Conservation (phyloP, 1,140 invertebrate genomes). For the Aphis gossypii region DNA sequence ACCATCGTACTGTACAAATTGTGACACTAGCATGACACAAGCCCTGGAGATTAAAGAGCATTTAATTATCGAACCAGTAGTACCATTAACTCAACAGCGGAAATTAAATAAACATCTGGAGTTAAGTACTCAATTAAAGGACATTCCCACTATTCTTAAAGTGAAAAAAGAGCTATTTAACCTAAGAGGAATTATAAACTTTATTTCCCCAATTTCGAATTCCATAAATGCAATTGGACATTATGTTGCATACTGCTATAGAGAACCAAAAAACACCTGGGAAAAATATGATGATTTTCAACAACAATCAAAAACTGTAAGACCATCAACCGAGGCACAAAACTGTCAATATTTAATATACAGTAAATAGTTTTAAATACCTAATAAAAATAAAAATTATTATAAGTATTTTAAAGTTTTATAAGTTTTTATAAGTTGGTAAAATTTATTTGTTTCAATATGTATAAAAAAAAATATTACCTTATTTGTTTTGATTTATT, state of each 20-base stretch:
- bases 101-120: not conserved
- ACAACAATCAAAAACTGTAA: not conserved
- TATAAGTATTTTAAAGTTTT: no score
- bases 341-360: not conserved
- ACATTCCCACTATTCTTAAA: not conserved
- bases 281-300: conserved; percentile 14
- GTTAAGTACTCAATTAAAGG: not conserved
- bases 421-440: no score
- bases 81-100: not conserved
- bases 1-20: not conserved
- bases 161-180: not conserved
- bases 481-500: no score
- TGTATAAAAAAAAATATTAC: no score
- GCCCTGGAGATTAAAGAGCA: not conserved
- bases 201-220: not conserved
- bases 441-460: no score
- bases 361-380: not conserved
- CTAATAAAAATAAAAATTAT: no score
- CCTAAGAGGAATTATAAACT: not conserved
- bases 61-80: not conserved
- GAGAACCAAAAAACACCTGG: not conserved
- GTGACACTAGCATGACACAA: not conserved
- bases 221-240: not conserved
- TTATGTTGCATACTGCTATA: not conserved
- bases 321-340: not conserved